These are phyloP conservation scores for Apamea crenata DNA, from an alignment of 2,888 invertebrate genomes.

Conservation along the genomic window DNA sequence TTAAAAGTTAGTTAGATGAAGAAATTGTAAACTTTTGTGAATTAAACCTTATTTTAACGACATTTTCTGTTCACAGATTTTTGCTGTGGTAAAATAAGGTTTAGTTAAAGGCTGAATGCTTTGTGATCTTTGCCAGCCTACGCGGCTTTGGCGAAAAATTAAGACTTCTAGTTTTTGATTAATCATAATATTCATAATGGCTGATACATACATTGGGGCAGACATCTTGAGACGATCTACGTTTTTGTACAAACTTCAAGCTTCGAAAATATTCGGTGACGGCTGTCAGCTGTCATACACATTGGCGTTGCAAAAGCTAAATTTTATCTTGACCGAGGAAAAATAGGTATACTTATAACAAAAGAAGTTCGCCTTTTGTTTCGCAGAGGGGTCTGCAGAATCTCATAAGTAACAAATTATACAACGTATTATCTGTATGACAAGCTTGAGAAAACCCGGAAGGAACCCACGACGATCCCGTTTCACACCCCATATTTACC, in stretches of 20 bases:
- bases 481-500: constrained; percentile 43
- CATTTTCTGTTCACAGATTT: too few species aligned
- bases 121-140: not conserved
- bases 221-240: too few species aligned
- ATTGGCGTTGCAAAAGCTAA: not conserved
- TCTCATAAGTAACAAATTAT: constrained; percentile 40
- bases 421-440: constrained; percentile 23
- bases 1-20: not conserved
- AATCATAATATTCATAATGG: not conserved
- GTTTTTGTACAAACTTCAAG: not conserved
- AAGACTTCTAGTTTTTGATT: not conserved
- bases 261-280: not conserved
- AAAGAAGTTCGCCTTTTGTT: constrained; percentile 37
- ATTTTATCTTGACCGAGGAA: constrained; percentile 27
- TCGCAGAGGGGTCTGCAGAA: constrained; percentile 20
- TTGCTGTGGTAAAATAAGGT: too few species aligned
- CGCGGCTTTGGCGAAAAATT: not conserved
- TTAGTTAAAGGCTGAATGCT: not conserved
- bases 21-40: constrained; percentile 6
- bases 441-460: constrained; percentile 51
- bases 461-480: constrained; percentile 43
- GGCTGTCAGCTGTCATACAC: not conserved
- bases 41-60: too few species aligned
- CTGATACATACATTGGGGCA: not conserved
- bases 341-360: not conserved